Conservation (phyloP, 2,888 invertebrate genomes). For the Polylopha cassiicola region DNA sequence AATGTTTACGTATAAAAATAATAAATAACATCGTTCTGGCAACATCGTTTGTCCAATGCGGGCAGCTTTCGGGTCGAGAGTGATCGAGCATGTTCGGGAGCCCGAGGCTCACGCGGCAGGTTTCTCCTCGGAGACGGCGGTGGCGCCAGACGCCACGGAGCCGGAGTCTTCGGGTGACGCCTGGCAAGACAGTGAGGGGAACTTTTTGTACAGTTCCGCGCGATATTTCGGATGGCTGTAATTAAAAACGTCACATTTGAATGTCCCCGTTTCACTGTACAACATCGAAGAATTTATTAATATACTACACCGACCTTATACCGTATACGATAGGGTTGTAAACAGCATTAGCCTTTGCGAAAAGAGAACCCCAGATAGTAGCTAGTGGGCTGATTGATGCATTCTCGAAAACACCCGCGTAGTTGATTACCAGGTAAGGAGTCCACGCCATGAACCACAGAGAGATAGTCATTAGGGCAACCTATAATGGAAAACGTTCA, state of each 20-base stretch:
- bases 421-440: slow-evolving; percentile 90
- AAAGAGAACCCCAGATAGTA: slow-evolving; percentile 93
- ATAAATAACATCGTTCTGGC: slow-evolving; percentile 66
- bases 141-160: slow-evolving; percentile 82
- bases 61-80: slow-evolving; percentile 28
- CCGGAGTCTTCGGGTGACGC: slow-evolving; percentile 77
- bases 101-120: slow-evolving; percentile 72
- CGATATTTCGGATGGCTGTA: slow-evolving; percentile 87
- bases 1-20: slow-evolving; percentile 69
- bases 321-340: slow-evolving; percentile 95
- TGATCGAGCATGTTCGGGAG: slow-evolving; percentile 13
- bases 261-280: too few species aligned
- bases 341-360: slow-evolving; percentile 93
- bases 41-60: slow-evolving; percentile 49
- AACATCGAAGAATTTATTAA: too few species aligned
- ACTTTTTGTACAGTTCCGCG: slow-evolving; percentile 84
- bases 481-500: slow-evolving; percentile 53
- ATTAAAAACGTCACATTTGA: slow-evolving; percentile 28
- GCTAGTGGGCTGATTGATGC: slow-evolving; percentile 85
- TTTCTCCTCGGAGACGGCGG: slow-evolving; percentile 82
- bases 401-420: slow-evolving; percentile 86
- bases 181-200: slow-evolving; percentile 86
- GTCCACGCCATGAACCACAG: slow-evolving; percentile 97
- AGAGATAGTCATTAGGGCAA: slow-evolving; percentile 92
- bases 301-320: slow-evolving; percentile 81